Base-by-base conservation (phyloP, 2,888 invertebrate species). In the Ferdinandea cuprea region DNA sequence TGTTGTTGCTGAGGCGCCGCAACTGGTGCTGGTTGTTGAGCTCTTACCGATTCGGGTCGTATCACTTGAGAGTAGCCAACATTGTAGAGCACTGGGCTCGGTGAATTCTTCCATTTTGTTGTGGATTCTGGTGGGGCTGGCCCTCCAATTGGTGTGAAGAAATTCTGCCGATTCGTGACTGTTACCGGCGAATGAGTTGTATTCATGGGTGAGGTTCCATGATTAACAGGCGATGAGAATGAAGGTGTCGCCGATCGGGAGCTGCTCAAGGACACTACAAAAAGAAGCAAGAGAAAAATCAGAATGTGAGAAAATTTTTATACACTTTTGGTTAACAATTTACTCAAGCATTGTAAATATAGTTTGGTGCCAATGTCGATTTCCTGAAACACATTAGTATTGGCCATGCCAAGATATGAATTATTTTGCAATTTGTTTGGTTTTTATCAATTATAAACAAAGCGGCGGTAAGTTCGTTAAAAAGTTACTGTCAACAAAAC, bases 231-330 rank as follows among this genome's bases (percentile, higher is more conserved):
- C 58, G 95, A 94, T 44, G 96, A 96, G 89, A 96, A 97, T 37
- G 97, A 96, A 54, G 98, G 98, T 58, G 98, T 97, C 63, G 96
- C 97, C 42, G 98, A 97, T 78, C 98, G 94, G 13, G 98, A 98
- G 90, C 97, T 97, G 86, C 98, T 97, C 87, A 98, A 92, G 11
- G 98, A 98, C 87, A 98, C 98, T 96, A 91, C 3, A 91, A 83
- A 19, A 50, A 44, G 59, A 17, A 69, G 9, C 46, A 72, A 54
- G n/a, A 58, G 79, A 69, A 80, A 37, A 44, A 50, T n/a, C n/a
- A n/a, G n/a, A n/a, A n/a, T n/a, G 4, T n/a, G 2, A 11, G 25
- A 35, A n/a, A 8, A 40, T 32, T 32, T 2, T 15, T 40, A n/a
- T 37, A 6, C 13, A 37, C n/a, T 25, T 28, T 42, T 21, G 6